A percentile compares a stretch with the other conserved stretches of the same genome.
Conservation (phyloP, 2,888 invertebrate species). For the Phortica okadai region DNA sequence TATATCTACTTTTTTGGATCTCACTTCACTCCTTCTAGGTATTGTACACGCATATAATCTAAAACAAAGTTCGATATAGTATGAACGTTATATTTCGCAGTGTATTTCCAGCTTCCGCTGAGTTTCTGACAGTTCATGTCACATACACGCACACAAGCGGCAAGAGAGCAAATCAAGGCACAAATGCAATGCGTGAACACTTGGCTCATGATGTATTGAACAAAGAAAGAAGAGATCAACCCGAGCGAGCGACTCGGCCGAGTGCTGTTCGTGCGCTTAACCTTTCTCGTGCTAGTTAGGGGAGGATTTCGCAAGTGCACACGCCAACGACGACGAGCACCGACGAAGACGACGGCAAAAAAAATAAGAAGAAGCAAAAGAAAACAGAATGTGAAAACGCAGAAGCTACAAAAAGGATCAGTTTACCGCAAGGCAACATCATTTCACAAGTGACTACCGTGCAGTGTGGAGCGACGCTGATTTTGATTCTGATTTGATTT, state of each 20-base stretch:
- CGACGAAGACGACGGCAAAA: background rate
- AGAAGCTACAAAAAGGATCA: constrained; percentile 74
- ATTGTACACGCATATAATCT: background rate
- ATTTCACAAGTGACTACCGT: constrained; percentile 74
- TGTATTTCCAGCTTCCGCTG: constrained; percentile 54
- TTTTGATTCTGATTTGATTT: background rate
- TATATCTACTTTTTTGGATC: too few species aligned
- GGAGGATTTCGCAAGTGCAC: constrained; percentile 68
- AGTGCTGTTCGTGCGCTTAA: constrained; percentile 13
- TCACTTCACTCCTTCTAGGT: too few species aligned
- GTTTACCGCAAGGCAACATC: constrained; percentile 73
- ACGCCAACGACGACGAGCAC: constrained; percentile 41
- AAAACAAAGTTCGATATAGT: background rate
- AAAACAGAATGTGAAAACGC: background rate
- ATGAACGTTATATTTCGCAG: constrained; percentile 37
- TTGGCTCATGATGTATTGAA: background rate
- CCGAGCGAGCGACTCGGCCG: constrained; percentile 1
- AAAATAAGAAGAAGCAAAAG: constrained; percentile 6
- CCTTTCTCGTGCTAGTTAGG: constrained; percentile 64
- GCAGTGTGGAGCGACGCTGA: constrained; percentile 61
- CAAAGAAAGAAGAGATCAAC: background rate
- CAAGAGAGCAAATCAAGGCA: constrained; percentile 47
- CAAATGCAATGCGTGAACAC: constrained; percentile 20
- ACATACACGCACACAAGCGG: constrained; percentile 54
- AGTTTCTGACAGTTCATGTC: constrained; percentile 19